Evolutionary conservation across 2,888 invertebrate species (phyloP), one percentile per base, ranked within the genome.

Genomic region (Chalcis sispes): DNA sequence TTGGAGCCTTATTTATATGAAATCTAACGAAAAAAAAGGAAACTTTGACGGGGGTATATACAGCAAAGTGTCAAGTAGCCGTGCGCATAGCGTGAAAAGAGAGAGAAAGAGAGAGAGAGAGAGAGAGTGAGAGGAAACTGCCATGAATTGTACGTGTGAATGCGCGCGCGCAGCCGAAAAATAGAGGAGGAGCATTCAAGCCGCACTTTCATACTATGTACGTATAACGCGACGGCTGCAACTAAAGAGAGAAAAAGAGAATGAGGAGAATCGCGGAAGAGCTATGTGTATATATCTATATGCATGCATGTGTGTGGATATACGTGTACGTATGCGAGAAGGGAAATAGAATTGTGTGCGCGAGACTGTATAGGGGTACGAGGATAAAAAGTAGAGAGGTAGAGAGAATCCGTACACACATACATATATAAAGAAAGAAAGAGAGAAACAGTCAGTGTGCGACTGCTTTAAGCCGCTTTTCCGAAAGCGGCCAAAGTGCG

Each of bases 391-490:
- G 8, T 42, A 56, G 15, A 27, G 27, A 13, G 54, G 27, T 10
- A 50, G 52, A 36, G n/a, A 54, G 25, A n/a, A 40, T 2, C 18
- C 18, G 36, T n/a, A n/a, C n/a, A n/a, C n/a, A n/a, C n/a, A n/a
- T n/a, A n/a, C n/a, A n/a, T n/a, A n/a, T n/a, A n/a, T n/a, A n/a
- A n/a, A n/a, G n/a, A n/a, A n/a, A n/a, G n/a, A n/a, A n/a, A n/a
- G n/a, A 7, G 20, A 61, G 15, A 59, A 36, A 62, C 50, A 58
- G 64, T 27, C 2, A 40, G 61, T 36, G 69, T 36, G 67, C 23
- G 72, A 58, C 76, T 67, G 67, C 67, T 59, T 56, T 77, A 77
- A 77, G 77, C 77, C 61, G 73, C 77, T 77, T 77, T 74, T 77
- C 77, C 70, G 65, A n/a, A n/a, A n/a, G n/a, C n/a, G n/a, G n/a